Percentiles rank a stretch among this genome's conserved stretches.
Conservation (phyloP, 2,888 invertebrate species). For the Gari tellinella region DNA sequence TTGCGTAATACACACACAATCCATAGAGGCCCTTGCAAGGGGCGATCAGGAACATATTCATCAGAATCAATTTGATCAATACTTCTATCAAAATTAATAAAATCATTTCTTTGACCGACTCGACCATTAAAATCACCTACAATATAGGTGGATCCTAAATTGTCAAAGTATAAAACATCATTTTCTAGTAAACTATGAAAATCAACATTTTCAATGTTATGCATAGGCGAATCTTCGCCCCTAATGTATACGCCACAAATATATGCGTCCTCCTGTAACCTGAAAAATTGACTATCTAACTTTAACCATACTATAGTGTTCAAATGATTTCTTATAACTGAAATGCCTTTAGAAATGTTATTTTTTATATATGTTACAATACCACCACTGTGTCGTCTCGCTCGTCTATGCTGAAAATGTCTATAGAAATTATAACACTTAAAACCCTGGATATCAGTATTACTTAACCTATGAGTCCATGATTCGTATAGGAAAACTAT, state of each 20-base stretch:
- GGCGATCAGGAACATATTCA: background rate
- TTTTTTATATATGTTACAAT: background rate
- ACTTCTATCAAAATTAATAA: background rate
- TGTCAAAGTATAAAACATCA: constrained; percentile 20
- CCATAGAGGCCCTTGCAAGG: background rate
- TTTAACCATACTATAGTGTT: constrained; percentile 7
- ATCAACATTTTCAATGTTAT: constrained; percentile 26
- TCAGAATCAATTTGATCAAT: background rate
- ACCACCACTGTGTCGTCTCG: constrained; percentile 10
- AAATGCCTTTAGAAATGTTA: background rate
- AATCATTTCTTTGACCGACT: constrained; percentile 7
- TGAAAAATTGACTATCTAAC: background rate
- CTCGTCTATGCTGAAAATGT: constrained; percentile 11
- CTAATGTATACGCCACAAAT: constrained; percentile 12
- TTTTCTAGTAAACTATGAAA: constrained; percentile 25
- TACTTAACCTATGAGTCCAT: constrained; percentile 2
- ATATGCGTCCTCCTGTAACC: background rate
- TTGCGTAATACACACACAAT: background rate
- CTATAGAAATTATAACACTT: background rate
- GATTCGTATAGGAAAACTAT: constrained; percentile 16
- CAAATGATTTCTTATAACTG: background rate
- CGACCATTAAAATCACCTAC: constrained; percentile 37
- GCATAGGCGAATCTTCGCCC: constrained; percentile 21
- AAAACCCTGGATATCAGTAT: constrained; percentile 7
- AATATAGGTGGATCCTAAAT: constrained; percentile 22